Conservation (phyloP, 2,113 vertebrate genomes). For the Lagopus leucura region DNA sequence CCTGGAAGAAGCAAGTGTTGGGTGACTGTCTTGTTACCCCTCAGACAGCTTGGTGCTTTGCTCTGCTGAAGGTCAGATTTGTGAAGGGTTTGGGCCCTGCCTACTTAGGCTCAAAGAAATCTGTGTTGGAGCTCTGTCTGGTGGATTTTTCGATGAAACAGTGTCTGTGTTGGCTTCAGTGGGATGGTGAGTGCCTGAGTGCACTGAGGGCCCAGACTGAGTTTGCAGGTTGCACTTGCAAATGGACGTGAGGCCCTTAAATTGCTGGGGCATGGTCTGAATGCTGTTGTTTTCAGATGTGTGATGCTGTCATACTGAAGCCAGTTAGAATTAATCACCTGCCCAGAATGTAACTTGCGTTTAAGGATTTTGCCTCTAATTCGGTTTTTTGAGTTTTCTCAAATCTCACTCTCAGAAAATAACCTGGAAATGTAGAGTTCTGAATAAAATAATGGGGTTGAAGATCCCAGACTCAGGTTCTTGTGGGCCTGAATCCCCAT, state of each 20-base stretch:
- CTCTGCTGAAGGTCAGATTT: background rate
- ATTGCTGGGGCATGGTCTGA: background rate
- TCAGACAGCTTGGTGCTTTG: background rate
- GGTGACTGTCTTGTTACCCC: background rate
- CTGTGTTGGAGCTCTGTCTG: background rate
- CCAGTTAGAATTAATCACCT: background rate
- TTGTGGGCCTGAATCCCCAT: background rate
- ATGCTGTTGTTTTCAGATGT: background rate
- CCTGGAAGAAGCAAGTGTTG: background rate
- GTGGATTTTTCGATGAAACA: conserved; percentile 30
- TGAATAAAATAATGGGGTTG: background rate
- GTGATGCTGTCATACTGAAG: background rate
- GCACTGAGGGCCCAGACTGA: background rate
- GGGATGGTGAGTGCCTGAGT: background rate
- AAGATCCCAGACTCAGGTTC: background rate
- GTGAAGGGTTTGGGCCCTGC: background rate
- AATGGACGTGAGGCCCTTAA: background rate
- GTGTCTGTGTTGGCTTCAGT: background rate
- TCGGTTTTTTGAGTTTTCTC: background rate
- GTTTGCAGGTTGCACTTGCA: conserved; percentile 14
- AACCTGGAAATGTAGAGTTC: background rate
- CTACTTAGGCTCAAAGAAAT: background rate
- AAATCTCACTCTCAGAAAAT: background rate
- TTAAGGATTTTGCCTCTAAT: background rate
- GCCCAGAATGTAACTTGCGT: background rate